These are phyloP conservation scores for Apotomis turbidana DNA, from an alignment of 2,888 invertebrate species.

Conservation along the genomic window DNA sequence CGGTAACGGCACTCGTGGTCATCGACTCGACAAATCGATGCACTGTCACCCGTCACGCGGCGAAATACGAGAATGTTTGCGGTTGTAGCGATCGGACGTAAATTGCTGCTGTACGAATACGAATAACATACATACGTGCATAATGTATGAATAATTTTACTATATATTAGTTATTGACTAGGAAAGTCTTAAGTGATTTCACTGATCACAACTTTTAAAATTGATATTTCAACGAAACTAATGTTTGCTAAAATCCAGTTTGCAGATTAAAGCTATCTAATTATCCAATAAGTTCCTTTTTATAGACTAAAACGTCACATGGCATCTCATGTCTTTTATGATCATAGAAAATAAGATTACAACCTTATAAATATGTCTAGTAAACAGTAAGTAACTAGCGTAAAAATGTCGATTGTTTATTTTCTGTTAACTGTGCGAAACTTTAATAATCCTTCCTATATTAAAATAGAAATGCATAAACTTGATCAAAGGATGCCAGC, in stretches of 20 bases:
- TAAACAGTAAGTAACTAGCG: neutral
- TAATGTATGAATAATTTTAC: neutral
- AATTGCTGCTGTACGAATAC: conserved; percentile 11
- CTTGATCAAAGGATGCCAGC: conserved; percentile 8
- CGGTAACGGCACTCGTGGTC: conserved; percentile 58
- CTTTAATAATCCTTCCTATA: neutral
- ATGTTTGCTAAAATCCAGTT: too few species aligned
- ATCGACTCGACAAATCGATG: conserved; percentile 74
- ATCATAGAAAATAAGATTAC: too few species aligned
- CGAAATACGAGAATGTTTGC: conserved; percentile 35
- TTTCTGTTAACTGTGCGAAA: neutral
- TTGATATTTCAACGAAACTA: too few species aligned
- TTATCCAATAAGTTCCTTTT: too few species aligned
- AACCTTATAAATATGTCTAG: too few species aligned
- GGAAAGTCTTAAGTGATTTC: neutral
- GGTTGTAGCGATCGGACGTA: conserved; percentile 12
- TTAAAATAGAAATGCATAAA: neutral
- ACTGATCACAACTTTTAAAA: neutral
- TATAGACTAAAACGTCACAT: too few species aligned
- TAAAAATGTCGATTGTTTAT: neutral
- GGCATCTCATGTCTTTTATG: too few species aligned
- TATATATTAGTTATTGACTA: neutral
- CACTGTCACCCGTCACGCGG: conserved; percentile 52
- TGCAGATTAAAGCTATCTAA: too few species aligned
- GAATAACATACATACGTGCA: neutral